Evolutionary conservation across 2,888 invertebrate genomes (phyloP).

Genomic region (Apoda limacodes): DNA sequence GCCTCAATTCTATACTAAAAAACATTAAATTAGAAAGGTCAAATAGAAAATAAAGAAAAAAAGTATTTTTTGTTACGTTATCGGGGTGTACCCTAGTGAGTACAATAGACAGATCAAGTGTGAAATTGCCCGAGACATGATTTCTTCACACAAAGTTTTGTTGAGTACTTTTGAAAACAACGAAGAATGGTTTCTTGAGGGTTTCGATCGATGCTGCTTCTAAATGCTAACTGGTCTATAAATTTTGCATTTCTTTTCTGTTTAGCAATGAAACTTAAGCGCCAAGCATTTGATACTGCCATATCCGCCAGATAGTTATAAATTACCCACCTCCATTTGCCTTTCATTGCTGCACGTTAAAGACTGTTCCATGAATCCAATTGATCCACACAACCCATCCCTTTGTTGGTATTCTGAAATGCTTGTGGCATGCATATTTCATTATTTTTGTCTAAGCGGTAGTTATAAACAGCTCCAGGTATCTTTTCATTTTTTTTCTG

Average conservation of each 20-base stretch:
- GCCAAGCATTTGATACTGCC: constrained; percentile 23
- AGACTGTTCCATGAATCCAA: constrained; percentile 20
- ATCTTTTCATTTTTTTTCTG: constrained; percentile 22
- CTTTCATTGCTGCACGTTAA: constrained; percentile 16
- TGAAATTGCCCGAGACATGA: too few species aligned
- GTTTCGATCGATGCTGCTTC: constrained; percentile 16
- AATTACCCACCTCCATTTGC: constrained; percentile 24
- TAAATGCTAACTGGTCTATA: constrained; percentile 14
- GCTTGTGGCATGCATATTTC: constrained; percentile 20
- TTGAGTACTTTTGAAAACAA: too few species aligned
- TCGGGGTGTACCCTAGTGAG: too few species aligned
- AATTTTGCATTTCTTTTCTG: too few species aligned
- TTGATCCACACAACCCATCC: constrained; percentile 24
- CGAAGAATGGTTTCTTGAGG: constrained; percentile 15
- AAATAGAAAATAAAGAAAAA: too few species aligned
- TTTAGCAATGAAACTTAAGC: neutral
- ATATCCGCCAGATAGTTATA: constrained; percentile 22
- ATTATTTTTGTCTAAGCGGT: constrained; percentile 21
- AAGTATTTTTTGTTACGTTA: too few species aligned
- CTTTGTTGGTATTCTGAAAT: constrained; percentile 20
- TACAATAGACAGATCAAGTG: too few species aligned
- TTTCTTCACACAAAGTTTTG: too few species aligned
- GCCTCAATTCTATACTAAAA: too few species aligned
- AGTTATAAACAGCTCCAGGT: constrained; percentile 20
- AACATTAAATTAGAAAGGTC: too few species aligned